Percentiles rank a stretch among this genome's conserved stretches.
Evolutionary conservation across 2,113 vertebrate genomes (phyloP).

Genomic region (Glaucomys volans): DNA sequence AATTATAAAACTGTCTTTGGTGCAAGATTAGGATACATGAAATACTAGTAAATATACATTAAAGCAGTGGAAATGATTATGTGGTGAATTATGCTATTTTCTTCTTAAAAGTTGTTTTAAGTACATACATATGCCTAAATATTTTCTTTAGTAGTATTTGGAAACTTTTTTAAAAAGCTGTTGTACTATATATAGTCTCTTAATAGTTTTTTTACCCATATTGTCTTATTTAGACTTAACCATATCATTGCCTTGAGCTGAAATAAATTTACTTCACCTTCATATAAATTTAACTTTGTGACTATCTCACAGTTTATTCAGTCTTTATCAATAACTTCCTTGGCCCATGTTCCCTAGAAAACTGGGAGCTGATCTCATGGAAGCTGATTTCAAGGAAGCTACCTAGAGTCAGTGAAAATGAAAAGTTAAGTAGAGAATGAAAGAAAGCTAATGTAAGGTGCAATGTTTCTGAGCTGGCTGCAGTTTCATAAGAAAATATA

Average conservation of each 20-base stretch:
- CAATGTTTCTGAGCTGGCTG: slow-evolving; percentile 2
- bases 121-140: background rate
- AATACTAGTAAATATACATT: too few species aligned
- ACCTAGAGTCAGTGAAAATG: background rate
- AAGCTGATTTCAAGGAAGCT: background rate
- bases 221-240: background rate
- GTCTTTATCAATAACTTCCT: background rate
- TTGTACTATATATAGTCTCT: background rate
- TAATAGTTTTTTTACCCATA: background rate
- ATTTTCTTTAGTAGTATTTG: slow-evolving; percentile 32
- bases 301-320: background rate
- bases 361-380: background rate
- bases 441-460: background rate
- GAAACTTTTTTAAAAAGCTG: background rate
- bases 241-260: slow-evolving; percentile 1
- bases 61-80: too few species aligned
- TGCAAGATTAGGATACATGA: too few species aligned
- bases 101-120: slow-evolving; percentile 45
- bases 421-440: slow-evolving; percentile 29
- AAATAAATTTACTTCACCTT: slow-evolving; percentile 26
- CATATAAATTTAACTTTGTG: background rate
- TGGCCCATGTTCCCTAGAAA: background rate
- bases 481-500: slow-evolving; percentile 41
- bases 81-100: background rate
- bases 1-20: too few species aligned